Evolutionary conservation across 2,113 vertebrate genomes (phyloP).

Genomic region (Centrocercus urophasianus): DNA sequence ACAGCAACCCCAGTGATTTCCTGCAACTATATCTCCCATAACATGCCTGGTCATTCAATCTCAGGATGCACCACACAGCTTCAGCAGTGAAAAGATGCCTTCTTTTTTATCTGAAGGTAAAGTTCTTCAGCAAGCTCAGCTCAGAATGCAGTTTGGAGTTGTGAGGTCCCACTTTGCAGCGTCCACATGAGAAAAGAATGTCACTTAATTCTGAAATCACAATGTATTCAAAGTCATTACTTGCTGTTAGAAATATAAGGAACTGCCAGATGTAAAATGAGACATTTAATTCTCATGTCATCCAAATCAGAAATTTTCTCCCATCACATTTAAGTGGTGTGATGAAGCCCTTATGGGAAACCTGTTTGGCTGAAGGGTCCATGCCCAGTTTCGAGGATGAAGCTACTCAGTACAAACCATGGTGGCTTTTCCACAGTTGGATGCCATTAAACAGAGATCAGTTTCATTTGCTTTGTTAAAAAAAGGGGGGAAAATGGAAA

Average conservation of each 20-base stretch:
- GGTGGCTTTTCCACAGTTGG: background rate
- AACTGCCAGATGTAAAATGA: background rate
- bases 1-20: background rate
- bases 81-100: background rate
- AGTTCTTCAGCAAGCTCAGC: background rate
- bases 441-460: background rate
- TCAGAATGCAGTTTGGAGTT: background rate
- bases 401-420: fast-evolving
- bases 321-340: too few relatives aligned
- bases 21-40: background rate
- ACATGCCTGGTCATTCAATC: background rate
- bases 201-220: background rate
- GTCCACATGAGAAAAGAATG: background rate
- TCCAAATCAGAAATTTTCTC: background rate
- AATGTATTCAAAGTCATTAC: background rate
- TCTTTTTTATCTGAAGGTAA: background rate
- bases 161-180: background rate
- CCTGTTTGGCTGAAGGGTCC: background rate
- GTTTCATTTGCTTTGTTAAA: background rate
- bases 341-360: background rate
- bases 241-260: background rate
- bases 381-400: background rate
- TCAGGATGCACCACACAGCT: background rate
- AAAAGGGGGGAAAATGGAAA: background rate
- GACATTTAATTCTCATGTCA: background rate